Evolutionary conservation across 92 coral and sea anemone species (phyloP).

Genomic region (Plumapathes pennacea): DNA sequence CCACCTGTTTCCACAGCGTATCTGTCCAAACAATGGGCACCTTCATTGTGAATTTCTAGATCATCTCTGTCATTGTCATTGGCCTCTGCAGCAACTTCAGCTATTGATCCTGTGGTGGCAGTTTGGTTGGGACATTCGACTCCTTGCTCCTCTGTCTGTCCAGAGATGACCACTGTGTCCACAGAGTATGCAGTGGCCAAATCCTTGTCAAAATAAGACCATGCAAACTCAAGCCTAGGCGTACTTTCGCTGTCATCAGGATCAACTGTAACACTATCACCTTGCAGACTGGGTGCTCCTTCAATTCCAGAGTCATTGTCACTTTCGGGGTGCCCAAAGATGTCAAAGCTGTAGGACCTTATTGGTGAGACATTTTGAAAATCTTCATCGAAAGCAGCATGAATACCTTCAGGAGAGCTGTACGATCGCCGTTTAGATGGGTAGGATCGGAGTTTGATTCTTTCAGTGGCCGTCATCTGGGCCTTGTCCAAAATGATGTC

Average conservation of each 20-base stretch:
- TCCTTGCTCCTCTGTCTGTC: too few relatives aligned
- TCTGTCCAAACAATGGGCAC: too few relatives aligned
- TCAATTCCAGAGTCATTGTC: conserved; percentile 87
- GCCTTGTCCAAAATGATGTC: conserved; percentile 68
- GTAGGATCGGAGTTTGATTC: conserved; percentile 26
- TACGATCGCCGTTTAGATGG: conserved; percentile 52
- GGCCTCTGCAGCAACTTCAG: too few relatives aligned
- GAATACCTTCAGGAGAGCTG: conserved; percentile 45
- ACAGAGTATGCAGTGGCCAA: too few relatives aligned
- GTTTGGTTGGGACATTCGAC: too few relatives aligned
- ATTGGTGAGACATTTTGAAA: conserved; percentile 7
- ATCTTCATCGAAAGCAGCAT: conserved; percentile 13
- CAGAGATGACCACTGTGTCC: too few relatives aligned
- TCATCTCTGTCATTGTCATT: too few relatives aligned
- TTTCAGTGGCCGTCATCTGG: conserved; percentile 49
- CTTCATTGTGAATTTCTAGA: too few relatives aligned
- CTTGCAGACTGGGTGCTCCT: conserved; percentile 35
- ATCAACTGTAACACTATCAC: conserved; percentile 19
- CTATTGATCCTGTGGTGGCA: too few relatives aligned
- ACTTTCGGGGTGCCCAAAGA: conserved; percentile 46
- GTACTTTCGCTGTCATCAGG: conserved; percentile 21
- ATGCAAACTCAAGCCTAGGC: conserved; percentile 53
- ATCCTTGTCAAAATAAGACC: too few relatives aligned
- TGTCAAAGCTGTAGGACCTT: conserved; percentile 30
- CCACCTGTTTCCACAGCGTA: too few relatives aligned